Evolutionary conservation across 2,797 vertebrate species (phyloP).

Genomic region (Prionace glauca): DNA sequence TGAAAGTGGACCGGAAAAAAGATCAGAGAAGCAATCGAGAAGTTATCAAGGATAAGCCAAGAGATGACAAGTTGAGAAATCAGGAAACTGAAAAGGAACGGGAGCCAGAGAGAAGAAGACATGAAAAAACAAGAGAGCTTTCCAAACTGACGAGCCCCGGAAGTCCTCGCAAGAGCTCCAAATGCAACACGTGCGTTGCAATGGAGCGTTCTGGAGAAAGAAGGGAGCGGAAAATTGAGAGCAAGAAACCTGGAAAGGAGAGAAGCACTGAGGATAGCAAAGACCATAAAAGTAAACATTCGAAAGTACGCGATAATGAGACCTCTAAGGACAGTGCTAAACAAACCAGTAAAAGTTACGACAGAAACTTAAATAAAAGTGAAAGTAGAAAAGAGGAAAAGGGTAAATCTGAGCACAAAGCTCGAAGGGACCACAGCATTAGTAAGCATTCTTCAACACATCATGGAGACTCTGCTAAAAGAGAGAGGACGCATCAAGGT

Average conservation of each 20-base stretch:
- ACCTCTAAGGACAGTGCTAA: constrained; percentile 60
- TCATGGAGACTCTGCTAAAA: constrained; percentile 43
- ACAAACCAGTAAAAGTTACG: constrained; percentile 44
- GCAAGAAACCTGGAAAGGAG: constrained; percentile 49
- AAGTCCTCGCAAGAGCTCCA: neutral
- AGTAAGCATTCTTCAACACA: constrained; percentile 44
- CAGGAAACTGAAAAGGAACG: constrained; percentile 30
- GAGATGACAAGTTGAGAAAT: constrained; percentile 19
- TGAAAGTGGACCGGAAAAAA: constrained; percentile 51
- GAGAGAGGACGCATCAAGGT: constrained; percentile 40
- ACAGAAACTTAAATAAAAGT: constrained; percentile 41
- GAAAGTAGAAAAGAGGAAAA: constrained; percentile 50
- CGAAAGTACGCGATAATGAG: constrained; percentile 58
- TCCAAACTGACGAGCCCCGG: neutral
- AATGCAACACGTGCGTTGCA: constrained; percentile 44
- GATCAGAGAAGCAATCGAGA: constrained; percentile 49
- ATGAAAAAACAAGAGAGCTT: constrained; percentile 45
- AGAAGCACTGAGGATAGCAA: constrained; percentile 50
- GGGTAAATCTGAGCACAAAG: constrained; percentile 51
- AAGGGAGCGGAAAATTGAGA: constrained; percentile 52
- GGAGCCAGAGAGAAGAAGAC: constrained; percentile 44
- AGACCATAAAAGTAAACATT: constrained; percentile 49
- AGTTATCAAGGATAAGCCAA: constrained; percentile 43
- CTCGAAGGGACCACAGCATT: constrained; percentile 46
- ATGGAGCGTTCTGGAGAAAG: constrained; percentile 51